Percentiles rank a stretch among this genome's conserved stretches.
Evolutionary conservation across 2,888 invertebrate species (phyloP).

Genomic region (Noctua pronuba): DNA sequence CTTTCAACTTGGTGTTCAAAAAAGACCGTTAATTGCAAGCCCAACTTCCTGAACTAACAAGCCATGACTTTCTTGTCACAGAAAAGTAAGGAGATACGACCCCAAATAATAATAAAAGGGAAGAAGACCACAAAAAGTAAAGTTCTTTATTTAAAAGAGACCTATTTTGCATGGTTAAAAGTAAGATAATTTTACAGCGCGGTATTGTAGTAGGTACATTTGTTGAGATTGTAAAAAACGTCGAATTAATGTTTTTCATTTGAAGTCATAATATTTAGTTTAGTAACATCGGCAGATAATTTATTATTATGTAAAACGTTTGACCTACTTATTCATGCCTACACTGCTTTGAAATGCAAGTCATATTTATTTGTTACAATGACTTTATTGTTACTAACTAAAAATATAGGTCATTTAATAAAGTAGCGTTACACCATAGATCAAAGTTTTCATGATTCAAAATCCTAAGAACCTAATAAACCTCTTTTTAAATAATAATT

Average conservation of each 20-base stretch:
- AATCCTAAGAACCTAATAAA: too few species aligned
- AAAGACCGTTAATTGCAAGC: neutral
- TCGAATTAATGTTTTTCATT: neutral
- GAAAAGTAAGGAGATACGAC: too few species aligned
- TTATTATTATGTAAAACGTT: neutral
- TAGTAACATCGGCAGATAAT: neutral
- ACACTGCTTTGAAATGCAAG: neutral
- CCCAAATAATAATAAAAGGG: too few species aligned
- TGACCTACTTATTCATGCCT: neutral
- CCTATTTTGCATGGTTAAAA: neutral
- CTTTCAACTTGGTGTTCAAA: neutral
- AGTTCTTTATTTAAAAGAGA: neutral
- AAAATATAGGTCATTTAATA: neutral
- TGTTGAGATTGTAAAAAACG: neutral
- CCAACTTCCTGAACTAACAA: neutral
- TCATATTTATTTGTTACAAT: neutral
- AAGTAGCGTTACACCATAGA: neutral
- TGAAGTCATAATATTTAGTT: neutral
- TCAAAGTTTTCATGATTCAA: neutral
- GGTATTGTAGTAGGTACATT: neutral
- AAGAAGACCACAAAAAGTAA: too few species aligned
- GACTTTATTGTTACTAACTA: neutral
- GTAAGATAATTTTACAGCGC: neutral
- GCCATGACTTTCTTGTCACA: neutral
- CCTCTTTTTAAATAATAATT: too few species aligned